phyloP scores from a whole-genome alignment of 1,140 invertebrate species.

The Hesperophylax magnus region DNA sequence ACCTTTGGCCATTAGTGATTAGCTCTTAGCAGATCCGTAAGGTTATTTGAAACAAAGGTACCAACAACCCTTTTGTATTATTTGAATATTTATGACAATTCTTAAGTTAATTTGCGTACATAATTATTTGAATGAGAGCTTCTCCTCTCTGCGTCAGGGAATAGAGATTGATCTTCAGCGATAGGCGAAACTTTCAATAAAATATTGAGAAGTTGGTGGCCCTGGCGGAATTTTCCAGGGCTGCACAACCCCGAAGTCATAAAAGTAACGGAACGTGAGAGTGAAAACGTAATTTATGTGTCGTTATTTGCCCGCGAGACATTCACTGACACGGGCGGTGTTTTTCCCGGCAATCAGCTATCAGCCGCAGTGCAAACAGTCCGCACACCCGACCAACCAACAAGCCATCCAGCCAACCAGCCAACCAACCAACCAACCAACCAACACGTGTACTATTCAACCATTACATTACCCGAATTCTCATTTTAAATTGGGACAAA shows the following conservation, averaged over 20 bases:
- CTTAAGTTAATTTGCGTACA: too few relatives aligned
- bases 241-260: not conserved
- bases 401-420: not conserved
- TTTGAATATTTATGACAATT: too few relatives aligned
- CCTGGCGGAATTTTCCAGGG: conserved; percentile 14
- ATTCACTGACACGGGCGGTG: conserved; percentile 1
- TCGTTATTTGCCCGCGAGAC: conserved; percentile 8
- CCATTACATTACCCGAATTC: not conserved
- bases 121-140: too few relatives aligned
- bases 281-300: conserved; percentile 43
- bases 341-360: not conserved
- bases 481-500: conserved; percentile 6
- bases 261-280: conserved; percentile 20
- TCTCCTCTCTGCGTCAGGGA: too few relatives aligned
- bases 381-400: too few relatives aligned
- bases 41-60: too few relatives aligned
- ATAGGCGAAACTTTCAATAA: not conserved
- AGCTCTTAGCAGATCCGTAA: too few relatives aligned
- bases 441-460: not conserved
- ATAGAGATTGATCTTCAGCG: not conserved
- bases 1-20: too few relatives aligned
- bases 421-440: not conserved
- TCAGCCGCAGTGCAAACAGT: not conserved
- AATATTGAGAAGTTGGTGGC: not conserved
- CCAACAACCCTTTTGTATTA: too few relatives aligned